Evolutionary conservation across 2,888 invertebrate genomes (phyloP).

Genomic region (Athrips mouffetella): DNA sequence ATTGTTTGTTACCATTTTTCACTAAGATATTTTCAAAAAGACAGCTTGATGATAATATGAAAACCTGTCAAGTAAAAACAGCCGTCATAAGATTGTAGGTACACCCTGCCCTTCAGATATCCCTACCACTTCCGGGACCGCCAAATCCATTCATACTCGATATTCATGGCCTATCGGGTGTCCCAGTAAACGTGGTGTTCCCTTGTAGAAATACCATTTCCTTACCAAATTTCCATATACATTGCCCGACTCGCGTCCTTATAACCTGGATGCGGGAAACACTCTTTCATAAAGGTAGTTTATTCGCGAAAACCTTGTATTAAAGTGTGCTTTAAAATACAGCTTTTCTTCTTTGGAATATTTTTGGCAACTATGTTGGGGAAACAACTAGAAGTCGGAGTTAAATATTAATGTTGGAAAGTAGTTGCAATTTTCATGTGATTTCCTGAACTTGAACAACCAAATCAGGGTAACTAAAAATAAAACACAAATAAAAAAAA

Average conservation of each 20-base stretch:
- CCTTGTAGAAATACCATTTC: neutral
- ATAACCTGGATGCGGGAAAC: neutral
- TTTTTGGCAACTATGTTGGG: neutral
- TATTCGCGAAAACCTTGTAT: neutral
- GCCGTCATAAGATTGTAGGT: no score
- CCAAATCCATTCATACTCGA: neutral
- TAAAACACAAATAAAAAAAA: no score
- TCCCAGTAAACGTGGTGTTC: neutral
- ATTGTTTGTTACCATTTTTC: no score
- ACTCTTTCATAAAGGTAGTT: neutral
- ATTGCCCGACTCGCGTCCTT: neutral
- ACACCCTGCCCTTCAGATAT: no score
- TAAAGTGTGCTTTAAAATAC: conserved; percentile 3
- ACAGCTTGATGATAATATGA: no score
- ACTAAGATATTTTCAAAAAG: no score
- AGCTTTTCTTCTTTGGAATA: neutral
- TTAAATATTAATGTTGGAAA: neutral
- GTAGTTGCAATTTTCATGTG: neutral
- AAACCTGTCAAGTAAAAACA: no score
- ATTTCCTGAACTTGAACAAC: no score
- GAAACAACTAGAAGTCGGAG: neutral
- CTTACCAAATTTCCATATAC: conserved; percentile 4
- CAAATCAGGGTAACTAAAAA: no score
- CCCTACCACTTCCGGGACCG: no score
- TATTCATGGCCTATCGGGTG: neutral